These are phyloP conservation scores for Trachelus troglodyta DNA, from an alignment of 2,888 invertebrate species.

Conservation along the genomic window DNA sequence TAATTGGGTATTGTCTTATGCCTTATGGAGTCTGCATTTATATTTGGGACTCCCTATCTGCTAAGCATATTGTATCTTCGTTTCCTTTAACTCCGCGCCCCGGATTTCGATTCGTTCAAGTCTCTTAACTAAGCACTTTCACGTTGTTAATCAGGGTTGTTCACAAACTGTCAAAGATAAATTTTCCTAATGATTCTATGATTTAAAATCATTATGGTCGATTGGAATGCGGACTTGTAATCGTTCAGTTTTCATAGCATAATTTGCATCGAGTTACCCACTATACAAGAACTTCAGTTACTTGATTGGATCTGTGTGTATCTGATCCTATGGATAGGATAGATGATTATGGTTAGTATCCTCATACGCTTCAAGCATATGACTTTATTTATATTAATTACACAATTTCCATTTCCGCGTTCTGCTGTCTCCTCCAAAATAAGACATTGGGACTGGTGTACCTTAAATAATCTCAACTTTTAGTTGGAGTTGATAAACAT, in stretches of 20 bases:
- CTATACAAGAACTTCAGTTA: conserved; percentile 9
- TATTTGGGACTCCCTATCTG: not conserved
- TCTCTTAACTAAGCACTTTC: not conserved
- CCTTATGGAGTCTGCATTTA: conserved; percentile 16
- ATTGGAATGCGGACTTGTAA: conserved; percentile 12
- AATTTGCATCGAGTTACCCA: conserved; percentile 12
- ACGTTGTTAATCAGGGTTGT: conserved; percentile 14
- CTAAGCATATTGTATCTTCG: not conserved
- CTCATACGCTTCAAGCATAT: too few species aligned
- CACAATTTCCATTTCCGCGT: conserved; percentile 27
- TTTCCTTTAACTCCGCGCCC: not conserved
- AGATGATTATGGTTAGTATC: too few species aligned
- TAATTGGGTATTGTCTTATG: not conserved
- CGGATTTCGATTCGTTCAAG: conserved; percentile 12
- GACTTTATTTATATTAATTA: conserved; percentile 19
- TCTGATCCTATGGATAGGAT: too few species aligned
- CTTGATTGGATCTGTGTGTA: conserved; percentile 18
- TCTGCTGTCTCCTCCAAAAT: too few species aligned
- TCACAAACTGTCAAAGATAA: conserved; percentile 13
- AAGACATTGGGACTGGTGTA: too few species aligned
- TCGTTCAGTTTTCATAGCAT: not conserved
- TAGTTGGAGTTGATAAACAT: too few species aligned
- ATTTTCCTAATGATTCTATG: not conserved
- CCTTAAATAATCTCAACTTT: too few species aligned
- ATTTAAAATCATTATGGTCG: conserved; percentile 14